Conservation (phyloP, 37 sponge, comb jelly and placozoan species). For the Aphrocallistes beatrix region DNA sequence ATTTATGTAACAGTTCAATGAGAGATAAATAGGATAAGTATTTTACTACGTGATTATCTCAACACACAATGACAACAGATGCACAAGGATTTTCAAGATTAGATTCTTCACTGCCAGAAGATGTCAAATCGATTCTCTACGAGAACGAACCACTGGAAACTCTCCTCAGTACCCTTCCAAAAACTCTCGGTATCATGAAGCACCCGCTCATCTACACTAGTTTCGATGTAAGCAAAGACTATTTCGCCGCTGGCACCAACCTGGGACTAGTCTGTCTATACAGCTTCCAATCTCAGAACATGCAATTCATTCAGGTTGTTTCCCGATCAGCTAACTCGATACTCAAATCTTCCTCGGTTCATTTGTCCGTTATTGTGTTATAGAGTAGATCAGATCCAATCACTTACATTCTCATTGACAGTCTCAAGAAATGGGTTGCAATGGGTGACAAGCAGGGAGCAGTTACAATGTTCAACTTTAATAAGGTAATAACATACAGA, state of each 20-base stretch:
- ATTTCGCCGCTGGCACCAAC: slow-evolving; percentile 51
- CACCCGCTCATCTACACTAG: slow-evolving; percentile 39
- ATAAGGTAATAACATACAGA: background rate
- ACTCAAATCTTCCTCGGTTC: background rate
- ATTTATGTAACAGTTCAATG: no score
- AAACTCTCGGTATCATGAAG: background rate
- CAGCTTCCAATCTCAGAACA: slow-evolving; percentile 26
- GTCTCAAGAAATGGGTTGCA: background rate
- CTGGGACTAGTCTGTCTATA: slow-evolving; percentile 54
- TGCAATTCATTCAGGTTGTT: slow-evolving; percentile 9
- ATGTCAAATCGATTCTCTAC: background rate
- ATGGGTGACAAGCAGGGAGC: slow-evolving; percentile 10
- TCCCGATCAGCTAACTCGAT: background rate
- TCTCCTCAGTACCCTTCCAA: background rate
- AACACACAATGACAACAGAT: background rate
- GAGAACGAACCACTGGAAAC: background rate
- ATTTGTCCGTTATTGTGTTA: background rate
- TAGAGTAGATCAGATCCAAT: slow-evolving; percentile 19
- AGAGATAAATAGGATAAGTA: no score
- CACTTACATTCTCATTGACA: background rate
- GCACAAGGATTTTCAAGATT: no score
- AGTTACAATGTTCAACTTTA: background rate
- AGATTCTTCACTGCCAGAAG: no score
- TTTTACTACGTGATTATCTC: no score
- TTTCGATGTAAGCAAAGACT: slow-evolving; percentile 39